Conservation (phyloP, 2,888 invertebrate species). For the Mythimna ferrago region DNA sequence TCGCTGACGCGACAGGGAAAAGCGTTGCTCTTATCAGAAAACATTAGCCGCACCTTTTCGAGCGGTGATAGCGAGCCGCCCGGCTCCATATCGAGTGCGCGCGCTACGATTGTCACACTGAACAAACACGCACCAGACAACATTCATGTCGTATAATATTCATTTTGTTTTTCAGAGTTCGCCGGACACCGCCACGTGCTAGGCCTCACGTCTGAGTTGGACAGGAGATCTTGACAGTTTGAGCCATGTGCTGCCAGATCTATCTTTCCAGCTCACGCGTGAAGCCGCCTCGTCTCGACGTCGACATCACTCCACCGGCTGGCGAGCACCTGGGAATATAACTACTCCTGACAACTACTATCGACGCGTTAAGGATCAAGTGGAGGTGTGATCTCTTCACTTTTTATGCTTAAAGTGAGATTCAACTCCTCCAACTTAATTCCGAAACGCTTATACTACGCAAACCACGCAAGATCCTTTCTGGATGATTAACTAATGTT, state of each 20-base stretch:
- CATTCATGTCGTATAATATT: conserved; percentile 67
- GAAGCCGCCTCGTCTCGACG: conserved; percentile 71
- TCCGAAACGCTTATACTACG: conserved; percentile 78
- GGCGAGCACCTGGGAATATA: conserved; percentile 2
- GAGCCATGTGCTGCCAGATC: conserved; percentile 88
- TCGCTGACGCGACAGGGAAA: conserved; percentile 86
- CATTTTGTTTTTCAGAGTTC: conserved; percentile 76
- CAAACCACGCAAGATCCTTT: conserved; percentile 7
- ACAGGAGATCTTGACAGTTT: conserved; percentile 91
- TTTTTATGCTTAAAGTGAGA: conserved; percentile 90
- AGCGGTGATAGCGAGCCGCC: conserved; percentile 85
- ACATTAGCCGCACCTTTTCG: conserved; percentile 88
- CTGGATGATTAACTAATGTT: conserved; percentile 7
- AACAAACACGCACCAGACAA: conserved; percentile 74
- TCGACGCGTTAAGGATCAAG: conserved; percentile 86
- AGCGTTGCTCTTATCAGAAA: conserved; percentile 88
- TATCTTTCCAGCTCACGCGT: conserved; percentile 91
- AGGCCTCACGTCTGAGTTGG: conserved; percentile 90
- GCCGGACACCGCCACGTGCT: conserved; percentile 30
- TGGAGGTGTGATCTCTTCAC: conserved; percentile 92
- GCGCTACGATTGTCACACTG: conserved; percentile 82
- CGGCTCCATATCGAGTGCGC: conserved; percentile 79
- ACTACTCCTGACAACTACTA: conserved; percentile 10
- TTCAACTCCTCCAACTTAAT: conserved; percentile 92
- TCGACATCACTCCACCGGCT: not conserved